Evolutionary conservation across 2,797 vertebrate genomes (phyloP).

Genomic region (Xyrichtys novacula): DNA sequence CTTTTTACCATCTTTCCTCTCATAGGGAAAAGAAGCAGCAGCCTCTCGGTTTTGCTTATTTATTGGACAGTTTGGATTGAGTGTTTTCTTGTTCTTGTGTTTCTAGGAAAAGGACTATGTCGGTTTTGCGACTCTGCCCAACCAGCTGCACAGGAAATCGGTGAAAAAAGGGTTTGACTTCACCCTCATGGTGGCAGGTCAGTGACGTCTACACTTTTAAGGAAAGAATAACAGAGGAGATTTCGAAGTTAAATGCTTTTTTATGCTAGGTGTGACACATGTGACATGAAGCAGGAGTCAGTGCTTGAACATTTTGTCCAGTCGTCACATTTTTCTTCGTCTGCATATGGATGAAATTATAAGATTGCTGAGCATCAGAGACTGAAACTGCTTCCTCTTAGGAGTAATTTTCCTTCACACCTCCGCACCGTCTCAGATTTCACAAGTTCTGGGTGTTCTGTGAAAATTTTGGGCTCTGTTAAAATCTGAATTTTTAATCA

Average conservation of each 20-base stretch:
- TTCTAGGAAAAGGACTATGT: constrained; percentile 93
- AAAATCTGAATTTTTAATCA: neutral
- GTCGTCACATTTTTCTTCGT: neutral
- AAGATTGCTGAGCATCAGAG: neutral
- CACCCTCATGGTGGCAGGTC: constrained; percentile 92
- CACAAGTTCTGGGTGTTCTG: constrained; percentile 19
- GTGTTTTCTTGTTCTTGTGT: constrained; percentile 1
- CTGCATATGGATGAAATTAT: neutral
- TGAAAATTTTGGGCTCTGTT: constrained; percentile 13
- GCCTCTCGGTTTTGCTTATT: too few relatives aligned
- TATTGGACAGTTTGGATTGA: too few relatives aligned
- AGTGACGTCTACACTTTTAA: too few relatives aligned
- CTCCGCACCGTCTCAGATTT: constrained; percentile 13
- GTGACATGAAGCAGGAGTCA: too few relatives aligned
- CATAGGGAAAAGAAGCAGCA: too few relatives aligned
- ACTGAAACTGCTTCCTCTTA: neutral
- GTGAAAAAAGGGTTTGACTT: constrained; percentile 97
- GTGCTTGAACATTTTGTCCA: too few relatives aligned
- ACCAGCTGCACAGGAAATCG: constrained; percentile 94
- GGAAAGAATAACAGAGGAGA: too few relatives aligned
- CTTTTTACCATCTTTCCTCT: too few relatives aligned
- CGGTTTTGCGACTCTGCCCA: constrained; percentile 93
- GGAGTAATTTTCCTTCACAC: constrained; percentile 9
- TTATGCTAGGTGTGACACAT: too few relatives aligned
- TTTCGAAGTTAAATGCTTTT: too few relatives aligned